A percentile compares a stretch with the other conserved stretches of the same genome.
Evolutionary conservation across 2,888 invertebrate species (phyloP).

Genomic region (Hypomecis atomaria): DNA sequence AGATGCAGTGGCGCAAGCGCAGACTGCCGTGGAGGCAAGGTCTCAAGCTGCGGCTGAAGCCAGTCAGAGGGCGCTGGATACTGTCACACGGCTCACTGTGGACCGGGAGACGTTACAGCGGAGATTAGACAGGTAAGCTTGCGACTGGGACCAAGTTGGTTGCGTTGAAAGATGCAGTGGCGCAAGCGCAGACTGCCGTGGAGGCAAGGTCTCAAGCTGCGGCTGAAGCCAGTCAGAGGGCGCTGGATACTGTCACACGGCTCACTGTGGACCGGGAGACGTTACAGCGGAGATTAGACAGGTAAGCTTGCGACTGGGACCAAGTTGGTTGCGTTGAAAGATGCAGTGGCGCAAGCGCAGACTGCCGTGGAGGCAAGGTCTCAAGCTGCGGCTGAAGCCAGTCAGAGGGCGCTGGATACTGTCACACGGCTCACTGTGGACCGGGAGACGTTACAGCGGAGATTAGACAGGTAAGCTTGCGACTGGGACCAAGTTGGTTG

Average conservation of each 20-base stretch:
- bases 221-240: conserved; percentile 50
- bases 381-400: conserved; percentile 49
- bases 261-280: conserved; percentile 76
- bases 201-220: conserved; percentile 51
- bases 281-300: conserved; percentile 70
- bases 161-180: conserved; percentile 45
- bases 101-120: conserved; percentile 74
- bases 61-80: conserved; percentile 58
- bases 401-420: conserved; percentile 58
- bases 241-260: conserved; percentile 67
- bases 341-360: conserved; percentile 44
- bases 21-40: conserved; percentile 45
- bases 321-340: conserved; percentile 44
- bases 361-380: conserved; percentile 48
- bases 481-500: no score
- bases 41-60: conserved; percentile 51
- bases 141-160: no score
- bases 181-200: conserved; percentile 45
- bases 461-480: conserved; percentile 68
- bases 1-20: conserved; percentile 46
- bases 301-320: no score
- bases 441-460: conserved; percentile 72
- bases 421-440: conserved; percentile 75
- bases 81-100: conserved; percentile 73
- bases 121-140: conserved; percentile 67